Base-by-base conservation (phyloP, 2,113 vertebrate genomes). In the Pyxicephalus adspersus region DNA sequence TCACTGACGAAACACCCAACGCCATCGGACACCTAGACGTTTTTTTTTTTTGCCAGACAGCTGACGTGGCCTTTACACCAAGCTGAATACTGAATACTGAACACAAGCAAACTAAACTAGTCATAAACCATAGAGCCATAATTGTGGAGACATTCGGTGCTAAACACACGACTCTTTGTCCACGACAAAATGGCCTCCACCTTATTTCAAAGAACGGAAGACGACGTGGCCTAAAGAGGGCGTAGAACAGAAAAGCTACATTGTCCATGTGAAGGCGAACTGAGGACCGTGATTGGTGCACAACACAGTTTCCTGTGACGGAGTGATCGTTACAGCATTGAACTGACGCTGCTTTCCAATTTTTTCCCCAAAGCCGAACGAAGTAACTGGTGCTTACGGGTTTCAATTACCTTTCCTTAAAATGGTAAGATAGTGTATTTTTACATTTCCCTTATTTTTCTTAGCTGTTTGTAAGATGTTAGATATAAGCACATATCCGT, bases 51-150 rank as follows among this genome's bases (percentile, higher is more conserved):
- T 9, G 54, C 34, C 65, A 60, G 31, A 67, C 9, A 17, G 66
- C 54, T 61, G 65, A 80, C 77, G 77, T 80, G 77, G 70, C 77
- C 28, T 28, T 34, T 6, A 25, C 34, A 2, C 45, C 11, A n/a
- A 15, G 4, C 29, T 11, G 54, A 11, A 17, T 20, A 2, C 13
- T 5, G 17, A 8, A 28, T 4, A n/a, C 25, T n/a, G n/a, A 45
- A 45, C 11, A 45, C 38, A 13, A 45, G 38, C 38, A 4, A 45
- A n/a, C n/a, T 15, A 45, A 38, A 38, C 11, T 8, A 45, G 38
- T 45, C 38, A 3, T 45, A 0, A 38, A n/a, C 17, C 18, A 5
- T 4, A 0, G 20, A 1, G 28, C 52, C 54, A 74, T 60, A 6
- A 57, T 19, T 9, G 4, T 15, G 19, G 9, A 34, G 71, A 1